Conservation (phyloP, 2,113 vertebrate species). For the Megatriorchis doriae region DNA sequence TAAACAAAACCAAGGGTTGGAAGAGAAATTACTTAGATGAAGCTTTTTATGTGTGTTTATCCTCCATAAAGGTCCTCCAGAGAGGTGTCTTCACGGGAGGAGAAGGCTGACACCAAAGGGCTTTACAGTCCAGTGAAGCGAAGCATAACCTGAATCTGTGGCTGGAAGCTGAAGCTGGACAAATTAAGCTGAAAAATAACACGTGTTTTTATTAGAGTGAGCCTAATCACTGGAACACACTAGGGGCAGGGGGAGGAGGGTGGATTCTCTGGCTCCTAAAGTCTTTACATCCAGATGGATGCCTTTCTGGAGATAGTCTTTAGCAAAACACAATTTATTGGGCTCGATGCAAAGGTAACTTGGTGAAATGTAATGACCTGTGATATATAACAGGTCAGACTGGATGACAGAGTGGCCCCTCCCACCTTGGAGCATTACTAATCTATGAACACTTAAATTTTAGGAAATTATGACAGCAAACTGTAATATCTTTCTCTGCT, state of each 20-base stretch:
- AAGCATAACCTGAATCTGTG: background rate
- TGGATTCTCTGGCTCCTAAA: constrained; percentile 16
- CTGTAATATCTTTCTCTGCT: constrained; percentile 1
- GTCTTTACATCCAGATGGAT: background rate
- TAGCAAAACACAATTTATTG: background rate
- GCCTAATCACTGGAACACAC: background rate
- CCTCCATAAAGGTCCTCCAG: background rate
- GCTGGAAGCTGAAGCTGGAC: background rate
- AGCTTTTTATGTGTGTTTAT: background rate
- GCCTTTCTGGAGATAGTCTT: constrained; percentile 27
- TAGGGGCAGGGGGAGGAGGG: background rate
- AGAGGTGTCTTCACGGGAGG: background rate
- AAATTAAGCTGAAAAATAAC: constrained; percentile 36
- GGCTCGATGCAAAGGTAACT: background rate
- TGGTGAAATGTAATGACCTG: constrained; percentile 54
- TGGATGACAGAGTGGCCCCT: background rate
- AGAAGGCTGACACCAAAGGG: background rate
- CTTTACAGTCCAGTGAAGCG: background rate
- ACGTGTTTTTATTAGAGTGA: constrained; percentile 20
- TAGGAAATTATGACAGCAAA: constrained; percentile 17
- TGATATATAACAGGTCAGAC: constrained; percentile 35
- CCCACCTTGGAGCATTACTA: background rate
- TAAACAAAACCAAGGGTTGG: background rate
- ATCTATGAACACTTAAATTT: constrained; percentile 1
- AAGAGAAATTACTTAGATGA: background rate